Conservation (phyloP, 2,113 vertebrate species). For the Andinoacara biseriatus region DNA sequence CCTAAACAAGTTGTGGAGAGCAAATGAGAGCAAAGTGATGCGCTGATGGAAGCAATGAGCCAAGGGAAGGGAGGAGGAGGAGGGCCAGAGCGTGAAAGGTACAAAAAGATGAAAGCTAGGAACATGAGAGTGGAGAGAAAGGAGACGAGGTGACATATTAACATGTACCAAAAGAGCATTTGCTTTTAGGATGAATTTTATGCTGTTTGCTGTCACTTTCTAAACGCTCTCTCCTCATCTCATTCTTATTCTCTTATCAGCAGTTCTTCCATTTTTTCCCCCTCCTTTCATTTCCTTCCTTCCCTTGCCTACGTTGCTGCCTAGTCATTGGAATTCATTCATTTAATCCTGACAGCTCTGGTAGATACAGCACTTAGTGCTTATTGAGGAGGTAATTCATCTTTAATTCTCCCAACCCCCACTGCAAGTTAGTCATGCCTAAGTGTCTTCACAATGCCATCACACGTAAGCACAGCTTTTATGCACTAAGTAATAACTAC, state of each 20-base stretch:
- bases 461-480: neutral
- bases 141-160: slow-evolving; percentile 21
- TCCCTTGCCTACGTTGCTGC: slow-evolving; percentile 30
- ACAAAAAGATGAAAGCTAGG: slow-evolving; percentile 44
- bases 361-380: slow-evolving; percentile 62
- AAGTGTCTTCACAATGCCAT: neutral
- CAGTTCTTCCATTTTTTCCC: slow-evolving; percentile 12
- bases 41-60: slow-evolving; percentile 40
- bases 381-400: slow-evolving; percentile 57
- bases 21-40: slow-evolving; percentile 33
- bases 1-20: slow-evolving; percentile 28
- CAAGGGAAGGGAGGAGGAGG: neutral
- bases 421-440: slow-evolving; percentile 12
- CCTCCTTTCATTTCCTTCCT: neutral
- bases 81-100: slow-evolving; percentile 29
- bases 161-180: slow-evolving; percentile 23
- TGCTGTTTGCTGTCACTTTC: slow-evolving; percentile 8
- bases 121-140: neutral
- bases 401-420: slow-evolving; percentile 44
- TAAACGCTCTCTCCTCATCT: neutral
- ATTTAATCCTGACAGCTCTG: slow-evolving; percentile 61
- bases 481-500: neutral
- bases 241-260: slow-evolving; percentile 32
- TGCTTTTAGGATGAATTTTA: slow-evolving; percentile 32
- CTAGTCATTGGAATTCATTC: slow-evolving; percentile 55